Base-by-base conservation (phyloP, 2,888 invertebrate species). In the Volucella inflata region DNA sequence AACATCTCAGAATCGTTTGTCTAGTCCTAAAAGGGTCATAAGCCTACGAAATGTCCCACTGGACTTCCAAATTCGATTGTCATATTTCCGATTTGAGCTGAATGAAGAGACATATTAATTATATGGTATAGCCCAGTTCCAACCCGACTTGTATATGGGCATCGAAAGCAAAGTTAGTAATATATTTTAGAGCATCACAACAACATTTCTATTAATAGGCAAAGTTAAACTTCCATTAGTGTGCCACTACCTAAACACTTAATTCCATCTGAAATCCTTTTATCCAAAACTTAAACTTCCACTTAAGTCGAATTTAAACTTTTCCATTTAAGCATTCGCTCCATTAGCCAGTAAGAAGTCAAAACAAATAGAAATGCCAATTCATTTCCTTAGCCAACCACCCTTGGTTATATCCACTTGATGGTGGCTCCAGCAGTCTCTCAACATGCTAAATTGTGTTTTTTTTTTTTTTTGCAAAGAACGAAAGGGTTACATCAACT, bases 341-440 rank as follows among this genome's bases (percentile, higher is more conserved):
- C 85, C 85, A 85, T 85, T 85, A 85, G 76, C 80, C 59, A 42
- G 40, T 59, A 14, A 53, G 36, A 64, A 85, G 62, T 85, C 80
- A 76, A 40, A 85, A 77, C 80, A 76, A 85, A 80, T 76, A 70
- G 53, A 16, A 65, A 53, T 70, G 70, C 64, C 79, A 84, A 74
- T 75, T 79, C 60, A 60, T 85, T 70, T 59, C 40, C 40, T 14
- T 36, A 12, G 55, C 38, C 51, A 67, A 64, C 51, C 60, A 76
- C 57, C 60, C 44, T 55, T 38, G 38, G 8, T n/a, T 53, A 8
- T 16, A 46, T 8, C 11, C 50, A 38, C 30, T 14, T 12, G 11
- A n/a, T 30, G 9, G 10, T 44, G 21, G 11, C 14, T 12, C 38
- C 38, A 9, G 12, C 1, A 11, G 57, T 21, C 2, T 17, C 8